Percentiles rank a stretch among this genome's conserved stretches.
These are phyloP conservation scores for Chironomus riparius DNA, from an alignment of 2,888 invertebrate species.

Conservation along the genomic window DNA sequence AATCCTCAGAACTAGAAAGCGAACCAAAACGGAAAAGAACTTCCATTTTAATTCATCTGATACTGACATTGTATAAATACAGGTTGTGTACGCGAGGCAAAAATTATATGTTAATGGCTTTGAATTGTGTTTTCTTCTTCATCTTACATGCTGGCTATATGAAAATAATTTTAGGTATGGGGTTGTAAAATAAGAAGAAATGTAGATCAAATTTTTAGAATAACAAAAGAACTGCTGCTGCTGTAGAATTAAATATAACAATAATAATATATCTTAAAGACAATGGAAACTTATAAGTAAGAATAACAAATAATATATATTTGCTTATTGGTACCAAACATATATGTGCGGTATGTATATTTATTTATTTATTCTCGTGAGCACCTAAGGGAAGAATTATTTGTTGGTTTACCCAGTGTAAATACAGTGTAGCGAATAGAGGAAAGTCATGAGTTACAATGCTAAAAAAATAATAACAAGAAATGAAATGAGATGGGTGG, in stretches of 20 bases:
- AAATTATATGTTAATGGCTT: slow-evolving; percentile 26
- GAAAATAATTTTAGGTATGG: neutral
- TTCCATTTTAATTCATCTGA: neutral
- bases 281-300: neutral
- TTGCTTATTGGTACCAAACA: too few relatives aligned
- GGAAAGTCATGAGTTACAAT: too few relatives aligned
- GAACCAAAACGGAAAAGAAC: too few relatives aligned
- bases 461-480: too few relatives aligned
- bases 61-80: slow-evolving; percentile 23
- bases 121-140: neutral
- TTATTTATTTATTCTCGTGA: too few relatives aligned
- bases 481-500: too few relatives aligned
- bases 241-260: neutral
- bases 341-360: too few relatives aligned
- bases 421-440: too few relatives aligned
- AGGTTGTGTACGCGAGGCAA: slow-evolving; percentile 26
- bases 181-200: neutral
- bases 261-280: slow-evolving; percentile 23
- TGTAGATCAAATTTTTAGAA: neutral
- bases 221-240: neutral
- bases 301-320: neutral
- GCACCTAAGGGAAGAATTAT: too few relatives aligned
- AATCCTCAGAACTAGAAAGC: too few relatives aligned
- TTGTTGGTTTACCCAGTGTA: too few relatives aligned
- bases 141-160: too few relatives aligned